Evolutionary conservation across 2,113 vertebrate species (phyloP).

Genomic region (Ariopsis seemanni): DNA sequence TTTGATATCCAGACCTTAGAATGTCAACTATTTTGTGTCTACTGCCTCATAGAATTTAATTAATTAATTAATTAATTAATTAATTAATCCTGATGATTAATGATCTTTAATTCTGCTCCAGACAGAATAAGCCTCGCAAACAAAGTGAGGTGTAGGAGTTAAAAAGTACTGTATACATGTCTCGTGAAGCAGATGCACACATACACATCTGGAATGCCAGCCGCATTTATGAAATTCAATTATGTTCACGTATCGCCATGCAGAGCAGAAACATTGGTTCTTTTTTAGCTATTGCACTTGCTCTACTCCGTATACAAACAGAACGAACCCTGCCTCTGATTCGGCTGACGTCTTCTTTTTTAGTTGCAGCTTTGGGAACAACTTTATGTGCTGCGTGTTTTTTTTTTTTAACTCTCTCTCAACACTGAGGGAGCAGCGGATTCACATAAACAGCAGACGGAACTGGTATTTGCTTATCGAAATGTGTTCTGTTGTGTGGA

Average conservation of each 20-base stretch:
- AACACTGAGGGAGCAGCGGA: slow-evolving; percentile 36
- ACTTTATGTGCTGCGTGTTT: slow-evolving; percentile 24
- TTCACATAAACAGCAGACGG: slow-evolving; percentile 43
- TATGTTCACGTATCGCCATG: slow-evolving; percentile 48
- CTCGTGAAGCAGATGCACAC: slow-evolving; percentile 47
- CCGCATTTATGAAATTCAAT: slow-evolving; percentile 51
- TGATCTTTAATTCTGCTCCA: slow-evolving; percentile 39
- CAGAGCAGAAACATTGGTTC: slow-evolving; percentile 31
- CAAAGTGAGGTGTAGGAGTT: slow-evolving; percentile 27
- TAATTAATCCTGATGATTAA: slow-evolving; percentile 36
- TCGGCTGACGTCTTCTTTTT: slow-evolving; percentile 36
- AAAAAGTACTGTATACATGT: slow-evolving; percentile 17
- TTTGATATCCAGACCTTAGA: slow-evolving; percentile 15
- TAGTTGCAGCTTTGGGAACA: slow-evolving; percentile 24
- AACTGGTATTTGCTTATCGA: slow-evolving; percentile 52
- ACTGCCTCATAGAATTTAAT: neutral
- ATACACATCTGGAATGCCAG: slow-evolving; percentile 34
- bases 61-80: too few relatives aligned
- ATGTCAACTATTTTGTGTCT: neutral
- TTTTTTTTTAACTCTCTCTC: slow-evolving; percentile 26
- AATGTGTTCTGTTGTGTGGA: slow-evolving; percentile 45
- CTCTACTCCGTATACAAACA: slow-evolving; percentile 28
- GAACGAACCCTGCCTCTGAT: slow-evolving; percentile 33
- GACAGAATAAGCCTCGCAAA: neutral
- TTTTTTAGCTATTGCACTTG: slow-evolving; percentile 11